Evolutionary conservation across 2,888 invertebrate species (phyloP), one percentile per base, ranked within the genome.

Genomic region (Sarcophaga variegata): DNA sequence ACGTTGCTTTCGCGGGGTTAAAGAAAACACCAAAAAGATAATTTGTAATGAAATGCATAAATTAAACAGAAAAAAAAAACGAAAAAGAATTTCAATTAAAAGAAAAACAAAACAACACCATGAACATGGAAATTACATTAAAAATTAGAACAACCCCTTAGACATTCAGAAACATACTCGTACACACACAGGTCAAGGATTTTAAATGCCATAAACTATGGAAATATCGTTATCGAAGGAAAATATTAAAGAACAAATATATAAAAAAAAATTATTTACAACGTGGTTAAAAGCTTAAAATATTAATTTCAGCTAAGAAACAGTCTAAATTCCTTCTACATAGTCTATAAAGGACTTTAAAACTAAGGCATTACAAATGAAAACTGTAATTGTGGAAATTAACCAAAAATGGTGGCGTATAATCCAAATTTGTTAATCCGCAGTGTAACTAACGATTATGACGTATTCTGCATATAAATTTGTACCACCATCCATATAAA

Each of bases 41-140:
- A 82, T 87, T 87, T 84, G 78, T 79, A 84, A 82, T 81, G 70
- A 76, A 37, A 69, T 79, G 87, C 75, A 78, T 81, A 87, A 84
- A 84, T 87, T 83, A 86, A 77, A 74, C 77, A 37, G 45, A 17
- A 17, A 8, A 77, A 37, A 54, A 12, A 54, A 4, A 54, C 49
- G 2, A 14, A 54, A 54, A 54, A 54, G 17, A 82, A 64, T 77
- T 81, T 63, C 72, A 83, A 86, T 83, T 83, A 83, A 86, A 86
- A 82, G 3, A 54, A 54, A 54, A 54, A 27, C 4, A 67, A 45
- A 67, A 69, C 49, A 17, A 54, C 12, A 54, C 54, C 83, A 67
- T 45, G n/a, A 72, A 83, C 86, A 86, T 74, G 74, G 72, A 83
- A 86, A 80, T 60, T 72, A 54, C 80, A 86, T 86, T 80, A 83